Base-by-base conservation (phyloP, 2,113 vertebrate species). In the Eudyptes chrysolophus region DNA sequence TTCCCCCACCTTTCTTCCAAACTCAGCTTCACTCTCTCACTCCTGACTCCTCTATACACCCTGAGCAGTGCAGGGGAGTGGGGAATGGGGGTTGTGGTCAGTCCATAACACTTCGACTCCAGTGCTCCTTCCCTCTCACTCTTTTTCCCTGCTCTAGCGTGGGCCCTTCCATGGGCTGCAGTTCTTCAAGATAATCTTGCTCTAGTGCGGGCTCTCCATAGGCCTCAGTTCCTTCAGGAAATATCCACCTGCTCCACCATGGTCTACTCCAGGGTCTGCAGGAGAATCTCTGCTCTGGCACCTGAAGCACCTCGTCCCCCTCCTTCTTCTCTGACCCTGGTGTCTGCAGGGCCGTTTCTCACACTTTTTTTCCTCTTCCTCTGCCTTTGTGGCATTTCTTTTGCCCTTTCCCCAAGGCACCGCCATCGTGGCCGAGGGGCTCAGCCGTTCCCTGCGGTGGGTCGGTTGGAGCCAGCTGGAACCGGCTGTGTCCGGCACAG, bases 401-500 rank as follows among this genome's bases (percentile, higher is more conserved):
- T 71, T 76, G 38, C 5, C 18, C 6, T 75, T 84, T 36, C 32
- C 42, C 27, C 46, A 61, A 64, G 6, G 25, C 1, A 10, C 2
- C 20, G 29, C 6, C 16, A 34, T 0, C 3, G 25, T 60, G 52
- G 20, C 54, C 5, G 10, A 10, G 7, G 52, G 52, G 7, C 26
- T 71, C 13, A 21, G 40, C 16, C 0, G 0, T 74, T 40, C 11
- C 13, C 19, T 38, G n/a, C 0, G 2, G 4, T 4, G 15, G 4
- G 11, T 32, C 3, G 3, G 10, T 13, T 51, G 25, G 26, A 30
- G 18, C 27, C 1, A 0, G 5, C 22, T 66, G 22, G 19, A 54
- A 25, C 15, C 1, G 3, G 10, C 48, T 2, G 4, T 0, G 1
- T 11, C 13, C 0, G 2, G 10, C 36, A 18, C 7, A 3, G 29